phyloP scores from a whole-genome alignment of 1,140 invertebrate genomes.

The Plectus sambesii region DNA sequence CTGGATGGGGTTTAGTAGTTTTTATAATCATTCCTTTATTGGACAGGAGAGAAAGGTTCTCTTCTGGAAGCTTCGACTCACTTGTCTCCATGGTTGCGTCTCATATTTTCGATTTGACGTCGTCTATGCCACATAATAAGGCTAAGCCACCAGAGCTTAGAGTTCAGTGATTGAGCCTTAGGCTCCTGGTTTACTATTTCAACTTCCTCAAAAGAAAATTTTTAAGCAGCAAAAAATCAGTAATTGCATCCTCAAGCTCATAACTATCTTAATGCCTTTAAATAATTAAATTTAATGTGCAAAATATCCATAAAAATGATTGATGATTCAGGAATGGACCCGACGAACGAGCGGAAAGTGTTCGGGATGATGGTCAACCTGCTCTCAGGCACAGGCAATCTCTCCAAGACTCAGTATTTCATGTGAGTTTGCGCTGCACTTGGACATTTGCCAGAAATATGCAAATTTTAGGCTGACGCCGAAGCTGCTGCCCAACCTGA shows the following conservation, averaged over 20 bases:
- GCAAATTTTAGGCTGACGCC: slow-evolving; percentile 32
- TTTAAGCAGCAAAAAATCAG: no score
- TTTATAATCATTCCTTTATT: background rate
- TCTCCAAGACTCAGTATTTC: slow-evolving; percentile 41
- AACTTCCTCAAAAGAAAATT: no score
- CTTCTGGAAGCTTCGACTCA: background rate
- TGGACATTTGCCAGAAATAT: background rate
- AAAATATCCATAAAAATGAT: background rate
- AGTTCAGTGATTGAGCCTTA: background rate
- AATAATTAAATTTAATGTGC: no score
- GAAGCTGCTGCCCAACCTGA: slow-evolving; percentile 33
- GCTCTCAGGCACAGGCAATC: slow-evolving; percentile 20
- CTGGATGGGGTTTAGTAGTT: background rate
- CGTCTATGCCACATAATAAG: background rate
- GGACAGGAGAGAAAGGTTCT: background rate
- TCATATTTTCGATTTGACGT: background rate
- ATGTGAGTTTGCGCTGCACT: slow-evolving; percentile 25
- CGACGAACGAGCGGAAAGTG: slow-evolving; percentile 34
- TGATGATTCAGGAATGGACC: slow-evolving; percentile 33
- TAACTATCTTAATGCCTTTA: no score
- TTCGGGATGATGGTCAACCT: slow-evolving; percentile 40
- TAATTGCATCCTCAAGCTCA: no score
- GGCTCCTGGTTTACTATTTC: slow-evolving; percentile 3
- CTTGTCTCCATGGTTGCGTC: background rate
- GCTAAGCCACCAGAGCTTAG: background rate